Conservation (phyloP, 2,888 invertebrate genomes). For the Cloeon dipterum region DNA sequence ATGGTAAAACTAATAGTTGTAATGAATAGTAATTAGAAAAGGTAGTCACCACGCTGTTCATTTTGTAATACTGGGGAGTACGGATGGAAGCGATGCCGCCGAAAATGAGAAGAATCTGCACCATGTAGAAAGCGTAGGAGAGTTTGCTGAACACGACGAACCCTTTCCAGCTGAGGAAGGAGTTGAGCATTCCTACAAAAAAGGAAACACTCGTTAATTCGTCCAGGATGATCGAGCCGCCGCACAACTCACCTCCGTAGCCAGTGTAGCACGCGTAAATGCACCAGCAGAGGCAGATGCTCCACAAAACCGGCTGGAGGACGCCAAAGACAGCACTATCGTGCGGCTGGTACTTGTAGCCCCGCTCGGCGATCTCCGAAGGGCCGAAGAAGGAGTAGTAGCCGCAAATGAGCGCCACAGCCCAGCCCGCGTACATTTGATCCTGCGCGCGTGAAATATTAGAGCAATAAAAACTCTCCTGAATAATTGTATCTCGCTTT, state of each 20-base stretch:
- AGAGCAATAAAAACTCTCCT: too few species aligned
- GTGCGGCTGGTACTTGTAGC: slow-evolving; percentile 3
- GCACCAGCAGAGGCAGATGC: slow-evolving; percentile 5
- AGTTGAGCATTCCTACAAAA: slow-evolving; percentile 2
- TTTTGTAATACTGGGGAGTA: slow-evolving; percentile 1
- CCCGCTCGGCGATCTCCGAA: background rate
- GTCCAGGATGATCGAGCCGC: background rate
- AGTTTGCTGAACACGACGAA: slow-evolving; percentile 5
- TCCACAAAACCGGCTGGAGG: slow-evolving; percentile 6
- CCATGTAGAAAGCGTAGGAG: slow-evolving; percentile 6
- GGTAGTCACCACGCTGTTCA: slow-evolving; percentile 3
- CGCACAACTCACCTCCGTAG: slow-evolving; percentile 4
- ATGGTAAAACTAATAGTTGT: too few species aligned
- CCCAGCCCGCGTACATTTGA: slow-evolving; percentile 6
- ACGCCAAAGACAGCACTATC: slow-evolving; percentile 5
- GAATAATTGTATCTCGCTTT: too few species aligned
- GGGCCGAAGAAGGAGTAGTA: slow-evolving; percentile 7
- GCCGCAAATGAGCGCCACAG: slow-evolving; percentile 1
- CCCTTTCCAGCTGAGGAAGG: slow-evolving; percentile 6
- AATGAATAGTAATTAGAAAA: too few species aligned
- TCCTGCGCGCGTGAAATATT: background rate
- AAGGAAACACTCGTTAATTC: background rate
- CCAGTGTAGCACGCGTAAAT: slow-evolving; percentile 6
- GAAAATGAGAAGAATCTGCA: slow-evolving; percentile 6
- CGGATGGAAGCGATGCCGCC: slow-evolving; percentile 1